Percentiles rank a stretch among this genome's conserved stretches.
Evolutionary conservation across 2,797 vertebrate species (phyloP).

Genomic region (Leptoclinus maculatus): DNA sequence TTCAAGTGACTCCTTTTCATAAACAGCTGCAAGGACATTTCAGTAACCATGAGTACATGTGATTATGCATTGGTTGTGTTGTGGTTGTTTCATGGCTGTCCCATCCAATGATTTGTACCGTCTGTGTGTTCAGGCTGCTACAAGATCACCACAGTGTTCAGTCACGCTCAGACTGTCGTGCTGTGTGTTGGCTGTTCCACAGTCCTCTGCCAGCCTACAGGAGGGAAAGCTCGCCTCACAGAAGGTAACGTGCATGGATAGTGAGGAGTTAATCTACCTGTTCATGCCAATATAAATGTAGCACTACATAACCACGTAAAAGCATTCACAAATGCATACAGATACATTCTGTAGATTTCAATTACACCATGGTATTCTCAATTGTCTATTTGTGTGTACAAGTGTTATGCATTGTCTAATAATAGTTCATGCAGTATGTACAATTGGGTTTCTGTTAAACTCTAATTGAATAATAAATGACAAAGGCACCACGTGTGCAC

Average conservation of each 20-base stretch:
- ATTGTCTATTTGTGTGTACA: too few relatives aligned
- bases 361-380: not conserved
- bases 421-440: not conserved
- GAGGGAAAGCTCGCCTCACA: constrained; percentile 96
- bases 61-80: not conserved
- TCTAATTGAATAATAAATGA: too few relatives aligned
- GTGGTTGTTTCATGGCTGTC: not conserved
- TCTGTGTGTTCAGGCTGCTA: constrained; percentile 88
- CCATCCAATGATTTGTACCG: not conserved
- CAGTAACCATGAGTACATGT: not conserved
- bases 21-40: constrained; percentile 65
- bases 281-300: not conserved
- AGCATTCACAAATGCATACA: not conserved
- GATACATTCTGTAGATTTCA: not conserved
- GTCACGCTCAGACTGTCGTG: constrained; percentile 96
- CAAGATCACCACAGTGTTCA: constrained; percentile 98
- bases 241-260: constrained; percentile 84
- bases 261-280: not conserved
- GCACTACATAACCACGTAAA: not conserved
- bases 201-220: constrained; percentile 95
- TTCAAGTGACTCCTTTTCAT: constrained; percentile 40
- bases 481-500: not conserved
- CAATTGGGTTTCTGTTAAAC: not conserved
- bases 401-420: not conserved
- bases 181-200: constrained; percentile 95